Evolutionary conservation across 2,113 vertebrate genomes (phyloP).

Genomic region (Indicator maculatus): DNA sequence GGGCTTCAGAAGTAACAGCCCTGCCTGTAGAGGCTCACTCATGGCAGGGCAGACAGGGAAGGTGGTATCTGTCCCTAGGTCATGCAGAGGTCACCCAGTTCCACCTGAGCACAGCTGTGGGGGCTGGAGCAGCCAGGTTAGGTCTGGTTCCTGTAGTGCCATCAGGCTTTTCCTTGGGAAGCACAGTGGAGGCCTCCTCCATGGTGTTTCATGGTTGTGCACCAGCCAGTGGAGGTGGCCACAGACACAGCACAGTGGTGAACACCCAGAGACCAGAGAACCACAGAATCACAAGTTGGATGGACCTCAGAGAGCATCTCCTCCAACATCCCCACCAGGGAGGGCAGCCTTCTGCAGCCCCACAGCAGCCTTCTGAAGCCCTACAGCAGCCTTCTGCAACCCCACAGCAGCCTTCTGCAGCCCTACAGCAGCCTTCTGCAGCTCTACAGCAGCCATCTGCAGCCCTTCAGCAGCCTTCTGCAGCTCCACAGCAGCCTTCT

Average conservation of each 20-base stretch:
- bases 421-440: too few relatives aligned
- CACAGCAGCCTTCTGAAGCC: too few relatives aligned
- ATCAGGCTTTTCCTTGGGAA: background rate
- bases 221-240: background rate
- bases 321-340: background rate
- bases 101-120: background rate
- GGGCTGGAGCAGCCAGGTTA: background rate
- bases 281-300: too few relatives aligned
- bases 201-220: background rate
- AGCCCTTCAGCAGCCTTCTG: too few relatives aligned
- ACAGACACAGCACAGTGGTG: background rate
- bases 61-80: background rate
- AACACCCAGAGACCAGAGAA: background rate
- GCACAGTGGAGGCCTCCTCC: background rate
- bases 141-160: background rate
- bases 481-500: too few relatives aligned
- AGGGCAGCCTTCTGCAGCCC: too few relatives aligned
- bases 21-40: background rate
- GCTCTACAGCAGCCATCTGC: too few relatives aligned
- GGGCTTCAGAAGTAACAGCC: background rate
- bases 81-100: background rate
- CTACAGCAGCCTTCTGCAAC: too few relatives aligned
- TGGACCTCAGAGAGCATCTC: too few relatives aligned
- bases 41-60: background rate
- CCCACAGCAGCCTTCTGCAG: too few relatives aligned